Evolutionary conservation across 1,140 invertebrate species (phyloP).

Genomic region (Dolichoris vasculosae): DNA sequence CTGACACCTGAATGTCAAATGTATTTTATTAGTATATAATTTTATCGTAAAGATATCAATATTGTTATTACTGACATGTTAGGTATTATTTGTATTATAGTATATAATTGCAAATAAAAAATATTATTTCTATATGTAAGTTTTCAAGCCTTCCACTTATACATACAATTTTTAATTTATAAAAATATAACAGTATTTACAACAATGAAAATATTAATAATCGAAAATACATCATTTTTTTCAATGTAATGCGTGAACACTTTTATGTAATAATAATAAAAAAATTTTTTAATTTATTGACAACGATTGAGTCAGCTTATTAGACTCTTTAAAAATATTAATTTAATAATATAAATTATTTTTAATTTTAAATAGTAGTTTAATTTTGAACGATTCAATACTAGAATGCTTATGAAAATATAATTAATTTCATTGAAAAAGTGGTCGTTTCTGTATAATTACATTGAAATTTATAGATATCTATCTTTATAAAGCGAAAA

Average conservation of each 20-base stretch:
- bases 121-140: slow-evolving; percentile 32
- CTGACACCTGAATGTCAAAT: slow-evolving; percentile 15
- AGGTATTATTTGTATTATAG: neutral
- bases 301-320: too few species aligned
- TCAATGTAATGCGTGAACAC: neutral
- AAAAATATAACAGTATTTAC: neutral
- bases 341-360: too few species aligned
- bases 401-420: too few species aligned
- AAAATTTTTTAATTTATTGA: too few species aligned
- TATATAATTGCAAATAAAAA: slow-evolving; percentile 2
- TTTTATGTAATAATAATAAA: neutral
- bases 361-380: too few species aligned
- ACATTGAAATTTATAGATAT: too few species aligned
- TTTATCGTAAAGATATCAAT: neutral
- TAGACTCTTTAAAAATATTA: too few species aligned
- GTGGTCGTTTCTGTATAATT: too few species aligned
- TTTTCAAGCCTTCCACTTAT: slow-evolving; percentile 1
- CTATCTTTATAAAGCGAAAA: neutral
- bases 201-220: neutral
- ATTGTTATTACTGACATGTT: neutral
- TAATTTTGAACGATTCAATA: too few species aligned
- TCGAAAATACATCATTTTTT: neutral
- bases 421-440: too few species aligned
- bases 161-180: slow-evolving; percentile 33
- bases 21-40: neutral